Evolutionary conservation across 35 echinoderm and acorn worm genomes (phyloP).

Genomic region (Strongylocentrotus purpuratus): DNA sequence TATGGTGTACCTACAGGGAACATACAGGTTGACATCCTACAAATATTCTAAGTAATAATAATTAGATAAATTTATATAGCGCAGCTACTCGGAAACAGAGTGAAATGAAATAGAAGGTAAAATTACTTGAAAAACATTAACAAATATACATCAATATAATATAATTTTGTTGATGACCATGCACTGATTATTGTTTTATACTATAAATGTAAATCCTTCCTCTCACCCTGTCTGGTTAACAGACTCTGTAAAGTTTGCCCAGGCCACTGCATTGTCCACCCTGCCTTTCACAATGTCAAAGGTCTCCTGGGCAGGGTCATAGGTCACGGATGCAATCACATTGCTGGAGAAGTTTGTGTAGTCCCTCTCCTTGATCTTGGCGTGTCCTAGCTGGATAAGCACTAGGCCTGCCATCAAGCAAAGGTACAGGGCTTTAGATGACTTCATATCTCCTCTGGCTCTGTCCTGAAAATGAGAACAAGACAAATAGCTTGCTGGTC

Average conservation of each 20-base stretch:
- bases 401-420: not conserved
- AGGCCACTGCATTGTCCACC: slow-evolving; percentile 50
- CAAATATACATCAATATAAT: no score
- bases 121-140: no score
- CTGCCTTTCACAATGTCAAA: slow-evolving; percentile 43
- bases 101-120: not conserved
- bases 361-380: slow-evolving; percentile 16
- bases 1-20: no score
- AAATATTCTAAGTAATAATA: no score
- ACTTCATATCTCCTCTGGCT: not conserved
- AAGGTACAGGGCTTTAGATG: not conserved
- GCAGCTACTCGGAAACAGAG: no score
- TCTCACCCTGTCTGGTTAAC: slow-evolving; percentile 64
- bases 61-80: no score
- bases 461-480: not conserved
- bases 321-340: slow-evolving; percentile 45
- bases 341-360: not conserved
- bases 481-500: not conserved
- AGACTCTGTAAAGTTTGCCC: slow-evolving; percentile 73
- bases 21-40: no score
- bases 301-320: slow-evolving; percentile 12
- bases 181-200: no score
- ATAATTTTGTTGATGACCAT: no score
- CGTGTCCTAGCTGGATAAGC: not conserved
- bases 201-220: not conserved